phyloP scores from a whole-genome alignment of 64 coral and sea anemone genomes.

The Montipora sp. region DNA sequence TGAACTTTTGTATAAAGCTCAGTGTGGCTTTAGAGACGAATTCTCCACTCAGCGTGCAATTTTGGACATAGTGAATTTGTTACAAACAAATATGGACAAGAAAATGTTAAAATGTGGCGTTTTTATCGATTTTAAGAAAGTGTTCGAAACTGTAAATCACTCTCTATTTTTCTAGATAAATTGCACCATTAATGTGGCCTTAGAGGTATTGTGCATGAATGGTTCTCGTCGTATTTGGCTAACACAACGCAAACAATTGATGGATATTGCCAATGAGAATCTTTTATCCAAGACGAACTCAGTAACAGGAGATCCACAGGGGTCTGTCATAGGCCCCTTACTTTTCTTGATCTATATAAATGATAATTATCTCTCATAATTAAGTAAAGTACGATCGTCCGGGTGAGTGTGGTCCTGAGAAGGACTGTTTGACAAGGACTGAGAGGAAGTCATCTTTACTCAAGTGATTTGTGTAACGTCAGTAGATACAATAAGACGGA shows the following conservation, averaged over 20 bases:
- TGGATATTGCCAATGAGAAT: background rate
- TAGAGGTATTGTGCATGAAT: background rate
- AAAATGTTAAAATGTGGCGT: background rate
- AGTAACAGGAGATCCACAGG: slow-evolving; percentile 1
- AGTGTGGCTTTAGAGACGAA: too few species aligned
- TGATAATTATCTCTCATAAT: slow-evolving; percentile 5
- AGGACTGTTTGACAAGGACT: too few species aligned
- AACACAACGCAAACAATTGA: background rate
- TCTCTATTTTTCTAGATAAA: background rate
- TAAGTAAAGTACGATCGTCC: too few species aligned
- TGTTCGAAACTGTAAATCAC: too few species aligned
- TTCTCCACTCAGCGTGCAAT: too few species aligned
- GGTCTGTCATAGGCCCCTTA: background rate
- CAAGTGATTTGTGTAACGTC: too few species aligned
- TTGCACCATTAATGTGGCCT: background rate
- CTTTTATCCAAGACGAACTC: background rate
- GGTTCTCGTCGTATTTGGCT: background rate
- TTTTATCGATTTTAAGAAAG: background rate
- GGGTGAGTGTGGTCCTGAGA: too few species aligned
- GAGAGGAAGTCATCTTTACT: too few species aligned
- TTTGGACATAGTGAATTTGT: too few species aligned
- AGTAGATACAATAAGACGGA: too few species aligned
- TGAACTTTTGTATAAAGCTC: too few species aligned
- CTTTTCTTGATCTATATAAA: background rate
- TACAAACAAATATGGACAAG: background rate